Base-by-base conservation (phyloP, 2,113 vertebrate species). In the Amblyopsis rosae region DNA sequence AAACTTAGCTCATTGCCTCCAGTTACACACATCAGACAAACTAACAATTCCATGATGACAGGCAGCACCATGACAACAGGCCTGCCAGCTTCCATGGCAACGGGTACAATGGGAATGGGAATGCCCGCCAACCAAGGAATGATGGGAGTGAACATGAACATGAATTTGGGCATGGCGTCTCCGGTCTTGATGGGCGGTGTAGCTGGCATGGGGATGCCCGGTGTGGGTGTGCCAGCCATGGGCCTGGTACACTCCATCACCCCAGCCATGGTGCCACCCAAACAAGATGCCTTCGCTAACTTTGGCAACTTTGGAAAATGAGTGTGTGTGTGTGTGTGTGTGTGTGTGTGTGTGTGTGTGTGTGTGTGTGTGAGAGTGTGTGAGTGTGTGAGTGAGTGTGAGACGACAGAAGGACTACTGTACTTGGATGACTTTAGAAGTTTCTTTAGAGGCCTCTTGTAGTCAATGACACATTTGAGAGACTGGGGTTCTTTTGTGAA, bases 201-300 rank as follows among this genome's bases (percentile, higher is more conserved):
- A 75, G 66, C 57, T 87, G 26, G 85, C 16, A 78, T 91, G 69
- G 95, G 94, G 67, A 89, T 95, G 17, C 75, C 88, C 33, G 84
- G 83, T 68, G 90, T 94, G 73, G 93, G 94, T 72, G 83, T 95
- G 88, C 87, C 92, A 0, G 89, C 91, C 0, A 82, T 95, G 89
- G 93, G 92, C 60, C 90, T 94, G 91, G 93, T 62, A 32, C 82
- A 91, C 60, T 71, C 86, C 19, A 88, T 95, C 83, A 77, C 86
- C 78, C 79, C 86, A 32, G 90, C 90, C 88, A 90, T 93, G 89
- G 91, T 95, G 76, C 95, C 94, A 72, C 94, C 96, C 80, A 99
- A 97, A 94, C 95, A 96, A 94, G 96, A 99, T 94, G 96, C 96
- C 95, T 99, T 99, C 78, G 95, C 96, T 92, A 97, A 97, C 91